Evolutionary conservation across 2,797 vertebrate species (phyloP).

Genomic region (Eurystomus glaucurus): DNA sequence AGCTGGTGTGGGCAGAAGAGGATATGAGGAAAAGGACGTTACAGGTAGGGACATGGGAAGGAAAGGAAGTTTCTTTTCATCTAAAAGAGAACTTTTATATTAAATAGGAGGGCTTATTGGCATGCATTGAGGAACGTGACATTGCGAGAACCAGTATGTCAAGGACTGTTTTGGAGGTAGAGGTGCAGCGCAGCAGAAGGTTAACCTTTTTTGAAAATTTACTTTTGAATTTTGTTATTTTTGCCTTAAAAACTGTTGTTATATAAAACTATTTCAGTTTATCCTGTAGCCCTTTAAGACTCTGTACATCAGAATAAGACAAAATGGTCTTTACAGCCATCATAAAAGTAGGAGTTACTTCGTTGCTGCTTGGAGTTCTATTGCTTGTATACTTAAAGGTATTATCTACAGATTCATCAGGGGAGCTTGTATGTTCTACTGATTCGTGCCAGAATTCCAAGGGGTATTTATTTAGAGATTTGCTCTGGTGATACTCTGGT

Average conservation of each 20-base stretch:
- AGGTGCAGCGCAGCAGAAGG: accelerated
- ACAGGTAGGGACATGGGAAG: background rate
- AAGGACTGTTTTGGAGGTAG: background rate
- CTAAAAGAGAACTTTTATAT: background rate
- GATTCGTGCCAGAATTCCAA: background rate
- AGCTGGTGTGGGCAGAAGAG: background rate
- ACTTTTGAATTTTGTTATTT: background rate
- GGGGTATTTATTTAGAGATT: background rate
- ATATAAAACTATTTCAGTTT: background rate
- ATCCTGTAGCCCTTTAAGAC: background rate
- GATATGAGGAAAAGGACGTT: background rate
- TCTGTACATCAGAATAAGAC: background rate
- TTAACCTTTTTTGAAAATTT: background rate
- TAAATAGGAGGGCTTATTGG: background rate
- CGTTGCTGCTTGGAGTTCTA: background rate
- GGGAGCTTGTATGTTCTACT: background rate
- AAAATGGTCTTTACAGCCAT: background rate
- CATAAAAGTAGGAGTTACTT: background rate
- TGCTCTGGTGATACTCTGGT: background rate
- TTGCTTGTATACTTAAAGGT: background rate
- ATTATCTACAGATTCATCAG: background rate
- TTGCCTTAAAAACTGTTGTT: background rate
- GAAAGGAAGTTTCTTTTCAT: background rate
- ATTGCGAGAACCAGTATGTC: background rate
- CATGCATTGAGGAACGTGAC: background rate